Evolutionary conservation across 2,113 vertebrate genomes (phyloP), one percentile per base, ranked within the genome.

Genomic region (Malurus elegans): DNA sequence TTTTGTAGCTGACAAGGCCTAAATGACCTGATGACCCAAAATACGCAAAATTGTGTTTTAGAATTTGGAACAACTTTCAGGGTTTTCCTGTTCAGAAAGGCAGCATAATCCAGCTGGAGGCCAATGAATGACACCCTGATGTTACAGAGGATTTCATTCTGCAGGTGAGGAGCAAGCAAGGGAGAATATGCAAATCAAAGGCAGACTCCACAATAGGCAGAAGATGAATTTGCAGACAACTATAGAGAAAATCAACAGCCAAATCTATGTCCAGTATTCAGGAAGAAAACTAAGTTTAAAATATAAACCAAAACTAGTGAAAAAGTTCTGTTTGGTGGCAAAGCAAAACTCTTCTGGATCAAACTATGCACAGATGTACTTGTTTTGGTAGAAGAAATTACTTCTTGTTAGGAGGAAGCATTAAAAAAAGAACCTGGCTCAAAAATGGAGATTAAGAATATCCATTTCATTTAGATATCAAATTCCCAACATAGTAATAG

Each of bases 41-140:
- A 36, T 5, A 48, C 0, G 2, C 6, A 36, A 69, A 88, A 9
- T 3, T 20, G n/a, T 7, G 1, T 23, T 61, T 67, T 64, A 80
- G 23, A 74, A 53, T 25, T 58, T 34, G 29, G 34, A 92, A 16
- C 9, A 45, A 9, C 13, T 66, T 79, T 36, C 21, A 66, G 4
- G 6, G 9, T 88, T 76, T 86, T 89, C 38, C 34, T 62, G 7
- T 61, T 80, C 76, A 60, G 60, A 88, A 83, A 47, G 38, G 9
- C 50, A 84, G 8, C 15, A 23, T 45, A 86, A 86, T 50, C 28
- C 31, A 76, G 19, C 4, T 23, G 50, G 51, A 86, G 17, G 45
- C 12, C 21, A 53, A 26, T 17, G n/a, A 66, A 69, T 2, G 4
- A 51, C 20, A 51, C 5, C 14, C 4, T 0, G 0, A 12, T 2